Base-by-base conservation (phyloP, 2,113 vertebrate genomes). In the Lophura nycthemera region DNA sequence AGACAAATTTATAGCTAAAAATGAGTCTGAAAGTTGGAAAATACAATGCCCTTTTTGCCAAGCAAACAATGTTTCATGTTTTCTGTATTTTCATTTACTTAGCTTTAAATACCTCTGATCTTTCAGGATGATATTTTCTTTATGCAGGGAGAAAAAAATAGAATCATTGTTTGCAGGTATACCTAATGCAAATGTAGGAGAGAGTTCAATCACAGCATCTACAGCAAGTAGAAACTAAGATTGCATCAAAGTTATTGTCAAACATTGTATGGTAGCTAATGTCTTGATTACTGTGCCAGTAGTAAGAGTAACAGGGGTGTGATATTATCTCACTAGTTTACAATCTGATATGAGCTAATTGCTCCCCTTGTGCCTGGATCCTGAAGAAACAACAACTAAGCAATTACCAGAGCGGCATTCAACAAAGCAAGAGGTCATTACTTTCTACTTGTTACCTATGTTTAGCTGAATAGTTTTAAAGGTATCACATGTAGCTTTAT, bases 261-360 rank as follows among this genome's bases (percentile, higher is more conserved):
- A 80, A 57, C 80, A 24, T 34, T 70, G 40, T 60, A 30, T 29
- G 11, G 60, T 36, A 43, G n/a, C 20, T 64, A 12, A 65, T 86
- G 38, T 24, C 34, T 72, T 15, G 1, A 64, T 74, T 71, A 42
- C 42, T 0, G 0, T 59, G 15, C 19, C n/a, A 52, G 32, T 34
- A 78, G 32, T 34, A 78, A 22, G 17, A 75, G 29, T 59, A 73
- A 52, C 19, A 66, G 38, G 48, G 84, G 16, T 40, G 61, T 40
- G 65, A 48, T 30, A 18, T 22, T 21, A 42, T 47, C 36, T 94
- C 80, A 12, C 25, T 47, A 4, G 3, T 1, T 80, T 83, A 19
- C 6, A 38, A 11, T 60, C 32, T 88, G 43, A 84, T 86, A 67
- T 59, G 0, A 80, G 42, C 20, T 67, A 57, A 19, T 57, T 82